phyloP scores from a whole-genome alignment of 2,113 vertebrate genomes.

The Seriola rivoliana region DNA sequence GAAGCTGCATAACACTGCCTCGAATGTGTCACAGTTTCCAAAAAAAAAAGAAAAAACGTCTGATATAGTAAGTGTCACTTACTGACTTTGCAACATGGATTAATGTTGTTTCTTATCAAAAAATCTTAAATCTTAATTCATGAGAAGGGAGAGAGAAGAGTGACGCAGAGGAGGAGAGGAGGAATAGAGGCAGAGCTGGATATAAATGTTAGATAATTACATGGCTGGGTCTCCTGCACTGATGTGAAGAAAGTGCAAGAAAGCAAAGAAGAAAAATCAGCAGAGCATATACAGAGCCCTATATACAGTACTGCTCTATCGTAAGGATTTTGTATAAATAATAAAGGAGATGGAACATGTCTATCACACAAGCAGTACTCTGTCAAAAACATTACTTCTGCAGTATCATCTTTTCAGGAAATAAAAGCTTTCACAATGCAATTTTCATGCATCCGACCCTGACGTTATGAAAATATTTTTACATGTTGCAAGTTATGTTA shows the following conservation, averaged over 20 bases:
- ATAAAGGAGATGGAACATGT: not conserved
- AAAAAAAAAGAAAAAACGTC: not conserved
- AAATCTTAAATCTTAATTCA: slow-evolving; percentile 2
- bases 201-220: slow-evolving; percentile 58
- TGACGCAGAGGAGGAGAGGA: slow-evolving; percentile 18
- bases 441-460: not conserved
- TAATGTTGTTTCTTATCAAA: slow-evolving; percentile 25
- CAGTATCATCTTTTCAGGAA: slow-evolving; percentile 2
- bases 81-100: slow-evolving; percentile 21
- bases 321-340: not conserved
- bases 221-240: slow-evolving; percentile 20
- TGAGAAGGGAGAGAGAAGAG: slow-evolving; percentile 1
- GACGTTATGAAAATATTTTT: not conserved
- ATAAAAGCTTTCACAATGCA: not conserved
- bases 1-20: slow-evolving; percentile 34
- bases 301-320: not conserved
- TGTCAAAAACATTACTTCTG: not conserved
- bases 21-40: slow-evolving; percentile 4
- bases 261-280: not conserved
- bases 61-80: slow-evolving; percentile 16
- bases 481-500: not conserved
- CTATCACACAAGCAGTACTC: not conserved
- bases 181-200: slow-evolving; percentile 21
- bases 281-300: not conserved
- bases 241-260: slow-evolving; percentile 37